phyloP scores from a whole-genome alignment of 2,113 vertebrate genomes.

The Cryptomyrus ogoouensis region DNA sequence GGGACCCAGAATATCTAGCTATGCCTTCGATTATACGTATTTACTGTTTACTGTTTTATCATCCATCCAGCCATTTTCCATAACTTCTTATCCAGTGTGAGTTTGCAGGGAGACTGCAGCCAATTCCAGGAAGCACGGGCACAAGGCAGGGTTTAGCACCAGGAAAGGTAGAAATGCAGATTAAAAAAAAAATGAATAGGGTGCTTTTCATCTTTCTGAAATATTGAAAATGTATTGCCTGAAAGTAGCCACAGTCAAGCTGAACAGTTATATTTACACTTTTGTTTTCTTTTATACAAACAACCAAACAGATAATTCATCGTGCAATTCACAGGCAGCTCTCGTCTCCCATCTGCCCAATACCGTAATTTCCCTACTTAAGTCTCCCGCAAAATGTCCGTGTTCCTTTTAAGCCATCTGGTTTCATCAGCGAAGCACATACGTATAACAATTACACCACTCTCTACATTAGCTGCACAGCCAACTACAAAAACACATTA shows the following conservation, averaged over 20 bases:
- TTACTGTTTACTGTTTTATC: neutral
- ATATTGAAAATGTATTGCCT: neutral
- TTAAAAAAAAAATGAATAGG: neutral
- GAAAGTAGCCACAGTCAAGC: neutral
- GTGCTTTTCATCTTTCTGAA: neutral
- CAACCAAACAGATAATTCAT: neutral
- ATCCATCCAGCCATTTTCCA: neutral
- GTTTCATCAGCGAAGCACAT: neutral
- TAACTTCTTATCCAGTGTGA: neutral
- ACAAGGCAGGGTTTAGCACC: neutral
- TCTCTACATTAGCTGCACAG: neutral
- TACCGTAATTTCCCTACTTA: neutral
- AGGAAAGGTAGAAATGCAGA: neutral
- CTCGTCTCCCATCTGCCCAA: neutral
- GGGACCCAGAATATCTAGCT: neutral
- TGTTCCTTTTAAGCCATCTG: neutral
- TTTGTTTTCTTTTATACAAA: neutral
- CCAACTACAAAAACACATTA: neutral
- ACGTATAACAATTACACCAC: neutral
- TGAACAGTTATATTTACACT: neutral
- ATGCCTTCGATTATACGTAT: neutral
- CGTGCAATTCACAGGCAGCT: neutral
- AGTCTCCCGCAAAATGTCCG: neutral
- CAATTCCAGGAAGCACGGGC: neutral
- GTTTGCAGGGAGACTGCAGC: neutral